Base-by-base conservation (phyloP, 2,797 vertebrate genomes). In the Sebastes minor region DNA sequence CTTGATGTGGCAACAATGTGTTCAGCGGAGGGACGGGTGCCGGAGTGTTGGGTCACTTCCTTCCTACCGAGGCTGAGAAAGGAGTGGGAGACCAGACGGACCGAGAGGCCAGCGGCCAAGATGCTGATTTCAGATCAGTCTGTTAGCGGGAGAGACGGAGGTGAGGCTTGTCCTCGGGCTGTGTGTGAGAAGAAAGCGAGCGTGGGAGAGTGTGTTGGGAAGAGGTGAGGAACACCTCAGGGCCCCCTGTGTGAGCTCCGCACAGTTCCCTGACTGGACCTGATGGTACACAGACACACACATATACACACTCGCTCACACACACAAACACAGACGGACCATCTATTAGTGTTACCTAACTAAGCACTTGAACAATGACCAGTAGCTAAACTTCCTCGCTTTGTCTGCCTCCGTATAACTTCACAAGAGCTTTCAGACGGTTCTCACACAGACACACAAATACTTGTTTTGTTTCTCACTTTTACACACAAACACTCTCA, bases 341-440 rank as follows among this genome's bases (percentile, higher is more conserved):
- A 90, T 93, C 88, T 93, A 93, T 92, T 92, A 90, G 84, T 87
- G 90, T 94, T 92, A 93, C 94, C 93, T 95, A 95, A 96, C 89
- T 83, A 64, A 91, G 92, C 81, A 87, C 92, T 91, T 71, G 93
- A 95, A 96, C 95, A 96, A 96, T 95, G 95, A 94, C 90, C 94
- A 92, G 94, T 89, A 91, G 94, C 89, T 93, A 83, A 94, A 95
- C 95, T 96, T 96, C 95, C 95, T 95, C 90, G 89, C 95, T 96
- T 96, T 96, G 95, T 96, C 94, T 93, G 90, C 91, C 81, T 86
- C 90, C 88, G 56, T 86, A 74, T 75, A 91, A 93, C 94, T 95
- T 96, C 94, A 96, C 93, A 95, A 91, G 94, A 89, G 86, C 90
- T 90, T 85, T 92, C 90, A 90, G 92, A 89, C 91, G 72, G 93